Evolutionary conservation across 23 tunicate genomes (phyloP).

Genomic region (Clavelina lepadiformis): DNA sequence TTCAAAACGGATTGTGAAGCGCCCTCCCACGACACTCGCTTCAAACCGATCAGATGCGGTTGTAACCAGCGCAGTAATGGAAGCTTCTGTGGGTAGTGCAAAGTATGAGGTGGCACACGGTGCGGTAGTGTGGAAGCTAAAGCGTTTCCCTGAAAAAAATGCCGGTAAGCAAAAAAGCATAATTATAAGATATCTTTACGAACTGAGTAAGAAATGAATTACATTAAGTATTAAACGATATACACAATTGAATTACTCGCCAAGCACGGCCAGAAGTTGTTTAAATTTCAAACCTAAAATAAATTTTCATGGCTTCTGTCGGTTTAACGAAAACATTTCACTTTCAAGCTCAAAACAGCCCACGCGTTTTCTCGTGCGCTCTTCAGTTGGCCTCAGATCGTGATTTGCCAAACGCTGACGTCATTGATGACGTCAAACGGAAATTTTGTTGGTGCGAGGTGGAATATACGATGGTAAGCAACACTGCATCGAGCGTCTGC

Average conservation of each 20-base stretch:
- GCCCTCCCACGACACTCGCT: neutral
- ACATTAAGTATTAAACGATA: too few relatives aligned
- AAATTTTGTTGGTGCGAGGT: conserved; percentile 44
- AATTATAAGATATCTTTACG: neutral
- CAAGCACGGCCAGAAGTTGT: too few relatives aligned
- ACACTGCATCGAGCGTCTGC: conserved; percentile 75
- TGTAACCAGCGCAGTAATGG: conserved; percentile 33
- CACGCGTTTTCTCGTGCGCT: conserved; percentile 67
- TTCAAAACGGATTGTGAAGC: conserved; percentile 45
- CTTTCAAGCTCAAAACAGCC: conserved; percentile 57
- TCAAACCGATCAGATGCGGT: neutral
- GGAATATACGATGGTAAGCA: conserved; percentile 75
- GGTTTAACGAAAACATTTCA: neutral
- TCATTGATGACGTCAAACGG: conserved; percentile 9
- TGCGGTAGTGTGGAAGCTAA: conserved; percentile 81
- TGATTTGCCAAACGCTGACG: conserved; percentile 13
- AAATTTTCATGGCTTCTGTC: too few relatives aligned
- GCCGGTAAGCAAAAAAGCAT: conserved; percentile 39
- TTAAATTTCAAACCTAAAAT: too few relatives aligned
- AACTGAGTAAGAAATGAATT: too few relatives aligned
- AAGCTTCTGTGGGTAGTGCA: conserved; percentile 70
- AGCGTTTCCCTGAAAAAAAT: conserved; percentile 80
- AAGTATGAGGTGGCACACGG: conserved; percentile 74
- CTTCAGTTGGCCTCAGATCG: conserved; percentile 49
- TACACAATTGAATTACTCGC: neutral